These are phyloP conservation scores for Panurus biarmicus DNA, from an alignment of 2,113 vertebrate species.

Conservation along the genomic window DNA sequence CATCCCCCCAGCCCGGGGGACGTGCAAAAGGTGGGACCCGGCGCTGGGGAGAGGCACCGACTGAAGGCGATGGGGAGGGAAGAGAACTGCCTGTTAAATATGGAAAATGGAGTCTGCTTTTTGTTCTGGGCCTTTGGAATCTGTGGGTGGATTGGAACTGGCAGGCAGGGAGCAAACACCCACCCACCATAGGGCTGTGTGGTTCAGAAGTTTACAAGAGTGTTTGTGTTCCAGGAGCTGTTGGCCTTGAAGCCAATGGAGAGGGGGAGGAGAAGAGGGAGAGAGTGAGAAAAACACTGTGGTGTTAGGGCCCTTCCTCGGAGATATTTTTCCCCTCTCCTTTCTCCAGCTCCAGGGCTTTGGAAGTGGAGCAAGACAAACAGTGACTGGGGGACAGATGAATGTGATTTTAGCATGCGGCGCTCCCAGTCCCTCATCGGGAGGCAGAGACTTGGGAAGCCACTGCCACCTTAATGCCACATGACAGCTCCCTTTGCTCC, in stretches of 20 bases:
- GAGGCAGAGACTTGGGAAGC: neutral
- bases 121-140: conserved; percentile 62
- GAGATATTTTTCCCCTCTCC: conserved; percentile 37
- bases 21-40: neutral
- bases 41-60: neutral
- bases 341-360: conserved; percentile 21
- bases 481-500: neutral
- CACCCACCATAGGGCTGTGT: conserved; percentile 62
- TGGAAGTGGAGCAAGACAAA: conserved; percentile 9
- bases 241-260: conserved; percentile 59
- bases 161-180: conserved; percentile 66
- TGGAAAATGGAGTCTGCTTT: conserved; percentile 60
- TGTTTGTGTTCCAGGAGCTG: conserved; percentile 63
- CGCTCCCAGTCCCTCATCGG: accelerated
- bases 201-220: conserved; percentile 69
- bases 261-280: conserved; percentile 41
- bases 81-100: conserved; percentile 13
- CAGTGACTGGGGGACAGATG: neutral
- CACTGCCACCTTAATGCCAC: neutral
- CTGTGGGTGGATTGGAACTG: conserved; percentile 66
- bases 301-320: conserved; percentile 49
- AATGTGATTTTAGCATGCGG: neutral
- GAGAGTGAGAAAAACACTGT: conserved; percentile 53
- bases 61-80: neutral
- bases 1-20: neutral